A percentile compares a stretch with the other conserved stretches of the same genome.
phyloP scores from a whole-genome alignment of 2,797 vertebrate species.

The Mico argentatus region DNA sequence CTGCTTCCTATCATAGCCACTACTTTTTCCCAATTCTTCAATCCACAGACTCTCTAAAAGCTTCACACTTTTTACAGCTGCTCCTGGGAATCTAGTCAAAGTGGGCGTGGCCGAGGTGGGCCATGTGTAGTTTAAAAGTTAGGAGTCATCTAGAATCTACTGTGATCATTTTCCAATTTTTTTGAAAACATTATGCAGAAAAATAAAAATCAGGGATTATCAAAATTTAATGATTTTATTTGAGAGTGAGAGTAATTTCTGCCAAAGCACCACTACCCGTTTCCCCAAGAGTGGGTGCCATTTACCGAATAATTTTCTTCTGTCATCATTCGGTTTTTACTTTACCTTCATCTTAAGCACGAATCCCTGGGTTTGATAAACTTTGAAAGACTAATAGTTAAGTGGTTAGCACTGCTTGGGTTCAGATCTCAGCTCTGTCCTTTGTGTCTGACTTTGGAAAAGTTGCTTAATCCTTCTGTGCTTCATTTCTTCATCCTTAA shows the following conservation, averaged over 20 bases:
- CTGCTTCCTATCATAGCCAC: not conserved
- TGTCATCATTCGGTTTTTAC: not conserved
- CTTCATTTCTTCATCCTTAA: not conserved
- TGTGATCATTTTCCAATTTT: not conserved
- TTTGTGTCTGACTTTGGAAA: not conserved
- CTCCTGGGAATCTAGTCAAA: not conserved
- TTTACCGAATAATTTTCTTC: not conserved
- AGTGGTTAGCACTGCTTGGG: not conserved
- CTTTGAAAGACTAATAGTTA: not conserved
- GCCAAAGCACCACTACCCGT: not conserved
- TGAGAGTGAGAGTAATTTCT: not conserved
- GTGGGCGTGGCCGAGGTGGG: no score
- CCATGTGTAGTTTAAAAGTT: not conserved
- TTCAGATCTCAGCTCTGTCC: not conserved
- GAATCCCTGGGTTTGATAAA: not conserved
- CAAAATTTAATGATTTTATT: not conserved
- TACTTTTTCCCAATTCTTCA: not conserved
- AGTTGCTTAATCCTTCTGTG: not conserved
- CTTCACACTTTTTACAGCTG: not conserved
- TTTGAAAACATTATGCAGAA: not conserved
- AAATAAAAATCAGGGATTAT: not conserved
- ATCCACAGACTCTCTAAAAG: not conserved
- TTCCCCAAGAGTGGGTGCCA: not conserved
- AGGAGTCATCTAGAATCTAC: accelerated
- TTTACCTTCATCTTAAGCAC: not conserved